Conservation (phyloP, 64 coral and sea anemone genomes). For the Montipora capricornis region DNA sequence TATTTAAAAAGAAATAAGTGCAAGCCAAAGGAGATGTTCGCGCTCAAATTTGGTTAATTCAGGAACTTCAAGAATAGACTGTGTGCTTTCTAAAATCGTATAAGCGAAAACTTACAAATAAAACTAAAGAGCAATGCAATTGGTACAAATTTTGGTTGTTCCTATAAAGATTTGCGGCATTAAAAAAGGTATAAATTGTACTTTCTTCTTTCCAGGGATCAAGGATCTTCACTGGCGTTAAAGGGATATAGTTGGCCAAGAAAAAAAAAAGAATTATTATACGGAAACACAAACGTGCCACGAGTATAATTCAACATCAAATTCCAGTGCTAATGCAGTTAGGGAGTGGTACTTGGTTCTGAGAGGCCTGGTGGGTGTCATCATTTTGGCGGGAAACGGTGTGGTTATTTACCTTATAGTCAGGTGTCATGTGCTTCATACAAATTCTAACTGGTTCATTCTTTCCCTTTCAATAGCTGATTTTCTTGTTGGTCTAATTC, state of each 20-base stretch:
- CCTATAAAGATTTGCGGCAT: no score
- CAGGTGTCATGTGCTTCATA: slow-evolving; percentile 29
- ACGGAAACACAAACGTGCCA: background rate
- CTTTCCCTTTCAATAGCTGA: slow-evolving; percentile 59
- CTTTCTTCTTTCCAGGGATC: background rate
- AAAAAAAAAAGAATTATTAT: background rate
- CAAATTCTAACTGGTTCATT: slow-evolving; percentile 61
- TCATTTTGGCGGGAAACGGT: slow-evolving; percentile 39
- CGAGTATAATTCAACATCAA: background rate
- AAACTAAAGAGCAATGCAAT: no score
- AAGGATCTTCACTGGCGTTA: background rate
- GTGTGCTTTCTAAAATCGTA: no score
- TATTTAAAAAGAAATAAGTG: no score
- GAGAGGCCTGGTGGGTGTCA: slow-evolving; percentile 41
- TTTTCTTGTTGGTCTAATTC: slow-evolving; percentile 41
- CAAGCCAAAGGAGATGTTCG: no score
- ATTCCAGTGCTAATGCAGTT: background rate
- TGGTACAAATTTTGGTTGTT: no score
- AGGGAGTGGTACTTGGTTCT: slow-evolving; percentile 45
- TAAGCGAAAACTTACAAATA: no score
- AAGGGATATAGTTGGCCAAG: background rate
- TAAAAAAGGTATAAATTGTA: background rate
- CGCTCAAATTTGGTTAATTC: no score
- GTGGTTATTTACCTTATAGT: slow-evolving; percentile 62
- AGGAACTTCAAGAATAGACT: no score